Percentiles rank a stretch among this genome's conserved stretches.
Conservation (phyloP, 1,140 invertebrate species). For the Drosophila setifemur region DNA sequence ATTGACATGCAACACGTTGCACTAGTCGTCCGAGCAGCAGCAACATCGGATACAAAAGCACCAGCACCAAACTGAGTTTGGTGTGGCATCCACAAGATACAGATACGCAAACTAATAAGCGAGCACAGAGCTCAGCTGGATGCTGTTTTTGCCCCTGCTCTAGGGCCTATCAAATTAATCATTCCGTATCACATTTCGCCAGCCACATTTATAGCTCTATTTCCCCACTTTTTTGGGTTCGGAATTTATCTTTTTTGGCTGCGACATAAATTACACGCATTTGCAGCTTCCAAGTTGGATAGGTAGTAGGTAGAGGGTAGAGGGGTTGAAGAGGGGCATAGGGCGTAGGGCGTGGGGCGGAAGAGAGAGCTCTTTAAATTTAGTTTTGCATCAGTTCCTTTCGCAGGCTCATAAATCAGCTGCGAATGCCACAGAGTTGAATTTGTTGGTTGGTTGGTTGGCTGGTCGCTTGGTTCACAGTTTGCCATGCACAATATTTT, state of each 20-base stretch:
- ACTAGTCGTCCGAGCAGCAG: constrained; percentile 23
- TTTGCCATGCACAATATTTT: constrained; percentile 59
- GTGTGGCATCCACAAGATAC: constrained; percentile 39
- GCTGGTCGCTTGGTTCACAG: constrained; percentile 24
- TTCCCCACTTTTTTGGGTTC: constrained; percentile 30
- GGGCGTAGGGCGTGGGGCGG: background rate
- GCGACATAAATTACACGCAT: constrained; percentile 71
- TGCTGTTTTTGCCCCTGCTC: constrained; percentile 13
- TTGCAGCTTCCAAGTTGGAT: constrained; percentile 15
- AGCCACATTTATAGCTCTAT: constrained; percentile 76
- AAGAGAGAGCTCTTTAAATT: constrained; percentile 69
- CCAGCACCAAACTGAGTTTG: background rate
- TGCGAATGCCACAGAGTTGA: constrained; percentile 31
- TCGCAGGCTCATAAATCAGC: constrained; percentile 65
- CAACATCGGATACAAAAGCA: background rate
- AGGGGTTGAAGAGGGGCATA: no score
- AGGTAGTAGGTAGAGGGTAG: background rate
- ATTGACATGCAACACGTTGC: constrained; percentile 80
- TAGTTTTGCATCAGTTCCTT: constrained; percentile 46
- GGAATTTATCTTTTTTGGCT: constrained; percentile 73
- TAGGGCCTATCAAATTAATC: constrained; percentile 73
- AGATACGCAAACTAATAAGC: constrained; percentile 68
- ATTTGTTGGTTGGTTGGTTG: background rate
- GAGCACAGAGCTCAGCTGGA: constrained; percentile 1
- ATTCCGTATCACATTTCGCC: constrained; percentile 76